Evolutionary conservation across 2,888 invertebrate species (phyloP).

Genomic region (Atrina japonica): DNA sequence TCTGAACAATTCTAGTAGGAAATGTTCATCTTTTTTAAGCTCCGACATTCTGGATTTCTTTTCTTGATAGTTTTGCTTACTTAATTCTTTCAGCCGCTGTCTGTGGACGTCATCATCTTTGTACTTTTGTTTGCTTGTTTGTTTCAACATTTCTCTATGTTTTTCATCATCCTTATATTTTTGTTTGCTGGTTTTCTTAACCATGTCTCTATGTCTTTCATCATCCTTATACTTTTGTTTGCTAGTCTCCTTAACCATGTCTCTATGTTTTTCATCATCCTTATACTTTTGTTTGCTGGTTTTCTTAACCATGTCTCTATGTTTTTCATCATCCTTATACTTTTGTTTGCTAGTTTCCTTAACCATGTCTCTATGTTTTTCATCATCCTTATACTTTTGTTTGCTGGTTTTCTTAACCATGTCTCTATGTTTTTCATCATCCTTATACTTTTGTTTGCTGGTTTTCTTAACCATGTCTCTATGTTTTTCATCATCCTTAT

Average conservation of each 20-base stretch:
- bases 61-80: slow-evolving; percentile 4
- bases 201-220: neutral
- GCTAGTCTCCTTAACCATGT: neutral
- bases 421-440: neutral
- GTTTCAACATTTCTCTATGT: neutral
- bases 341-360: neutral
- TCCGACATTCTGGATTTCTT: neutral
- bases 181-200: neutral
- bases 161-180: neutral
- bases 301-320: neutral
- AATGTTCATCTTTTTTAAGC: slow-evolving; percentile 8
- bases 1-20: slow-evolving; percentile 1
- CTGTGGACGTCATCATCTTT: neutral
- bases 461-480: neutral
- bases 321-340: slow-evolving; percentile 1
- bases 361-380: neutral
- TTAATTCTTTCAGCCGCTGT: neutral
- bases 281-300: slow-evolving; percentile 5
- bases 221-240: neutral
- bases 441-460: neutral
- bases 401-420: neutral
- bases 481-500: neutral
- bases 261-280: slow-evolving; percentile 1
- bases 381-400: neutral
- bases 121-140: slow-evolving; percentile 5